These are phyloP conservation scores for Acronicta psi DNA, from an alignment of 2,888 invertebrate species.

Conservation along the genomic window DNA sequence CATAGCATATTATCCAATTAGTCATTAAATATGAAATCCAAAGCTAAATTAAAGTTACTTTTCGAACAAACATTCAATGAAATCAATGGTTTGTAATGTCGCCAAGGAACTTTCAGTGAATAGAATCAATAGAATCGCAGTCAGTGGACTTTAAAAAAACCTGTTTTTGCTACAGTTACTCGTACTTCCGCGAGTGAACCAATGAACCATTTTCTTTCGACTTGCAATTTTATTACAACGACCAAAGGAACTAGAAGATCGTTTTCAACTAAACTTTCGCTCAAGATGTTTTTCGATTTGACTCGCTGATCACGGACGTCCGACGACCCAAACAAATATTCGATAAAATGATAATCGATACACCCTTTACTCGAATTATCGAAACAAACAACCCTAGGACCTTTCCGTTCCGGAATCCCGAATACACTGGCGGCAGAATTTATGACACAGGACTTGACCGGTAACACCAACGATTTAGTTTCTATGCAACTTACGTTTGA, in stretches of 20 bases:
- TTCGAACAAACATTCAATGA: conserved; percentile 7
- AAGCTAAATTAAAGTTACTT: neutral
- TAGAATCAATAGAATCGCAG: conserved; percentile 27
- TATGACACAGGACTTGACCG: conserved; percentile 37
- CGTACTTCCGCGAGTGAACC: conserved; percentile 28
- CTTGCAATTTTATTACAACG: conserved; percentile 38
- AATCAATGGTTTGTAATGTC: conserved; percentile 11
- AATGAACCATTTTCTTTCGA: conserved; percentile 26
- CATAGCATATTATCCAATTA: too few relatives aligned
- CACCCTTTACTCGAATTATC: conserved; percentile 41
- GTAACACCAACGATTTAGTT: conserved; percentile 36
- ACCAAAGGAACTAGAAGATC: conserved; percentile 13
- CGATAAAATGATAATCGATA: conserved; percentile 50
- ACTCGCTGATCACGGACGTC: conserved; percentile 42
- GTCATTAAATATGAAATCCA: neutral
- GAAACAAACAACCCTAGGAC: conserved; percentile 33
- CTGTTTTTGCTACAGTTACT: conserved; percentile 35
- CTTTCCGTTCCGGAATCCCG: conserved; percentile 21
- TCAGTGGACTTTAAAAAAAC: conserved; percentile 37
- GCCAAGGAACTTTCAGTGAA: conserved; percentile 23
- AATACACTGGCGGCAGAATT: conserved; percentile 25
- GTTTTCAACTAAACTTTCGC: conserved; percentile 29
- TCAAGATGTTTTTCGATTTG: conserved; percentile 28
- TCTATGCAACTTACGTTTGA: conserved; percentile 26
- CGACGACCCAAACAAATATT: conserved; percentile 47